Evolutionary conservation across 2,888 invertebrate genomes (phyloP).

Genomic region (Eupithecia centaureata): DNA sequence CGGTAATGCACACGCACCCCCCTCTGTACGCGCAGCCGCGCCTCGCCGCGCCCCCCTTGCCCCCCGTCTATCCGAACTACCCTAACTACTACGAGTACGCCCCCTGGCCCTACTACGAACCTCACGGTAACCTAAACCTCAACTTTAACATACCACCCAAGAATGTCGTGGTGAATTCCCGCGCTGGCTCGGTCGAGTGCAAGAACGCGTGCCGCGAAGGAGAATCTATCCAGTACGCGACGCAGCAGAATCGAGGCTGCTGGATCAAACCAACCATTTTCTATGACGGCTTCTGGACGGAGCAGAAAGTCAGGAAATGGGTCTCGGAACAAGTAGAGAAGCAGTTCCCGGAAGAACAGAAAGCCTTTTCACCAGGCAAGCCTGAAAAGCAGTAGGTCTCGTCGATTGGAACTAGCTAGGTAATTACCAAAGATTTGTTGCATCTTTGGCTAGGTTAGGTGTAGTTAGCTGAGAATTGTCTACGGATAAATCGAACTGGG

Average conservation of each 20-base stretch:
- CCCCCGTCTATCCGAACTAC: slow-evolving; percentile 65
- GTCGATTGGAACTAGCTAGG: slow-evolving; percentile 15
- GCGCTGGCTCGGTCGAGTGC: slow-evolving; percentile 59
- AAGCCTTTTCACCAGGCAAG: slow-evolving; percentile 33
- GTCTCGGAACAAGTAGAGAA: slow-evolving; percentile 80
- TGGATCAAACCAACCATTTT: slow-evolving; percentile 82
- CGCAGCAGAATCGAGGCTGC: slow-evolving; percentile 66
- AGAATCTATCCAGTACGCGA: slow-evolving; percentile 58
- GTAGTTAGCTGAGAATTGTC: slow-evolving; percentile 1
- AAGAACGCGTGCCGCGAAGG: slow-evolving; percentile 61
- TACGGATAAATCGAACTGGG: neutral
- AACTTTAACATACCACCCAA: slow-evolving; percentile 77
- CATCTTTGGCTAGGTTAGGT: slow-evolving; percentile 16
- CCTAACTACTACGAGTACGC: slow-evolving; percentile 74
- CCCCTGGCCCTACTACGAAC: slow-evolving; percentile 79
- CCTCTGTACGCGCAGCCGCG: slow-evolving; percentile 61
- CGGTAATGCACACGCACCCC: slow-evolving; percentile 64
- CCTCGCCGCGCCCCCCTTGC: slow-evolving; percentile 53
- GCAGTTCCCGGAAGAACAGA: slow-evolving; percentile 71
- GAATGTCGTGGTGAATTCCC: slow-evolving; percentile 69
- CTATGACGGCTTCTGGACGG: slow-evolving; percentile 82
- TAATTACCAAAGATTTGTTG: slow-evolving; percentile 24
- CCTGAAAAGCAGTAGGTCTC: slow-evolving; percentile 31
- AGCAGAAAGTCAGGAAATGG: slow-evolving; percentile 82
- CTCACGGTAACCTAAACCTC: slow-evolving; percentile 72